A percentile compares a stretch with the other conserved stretches of the same genome.
Evolutionary conservation across 2,797 vertebrate genomes (phyloP).

Genomic region (Limosa lapponica): DNA sequence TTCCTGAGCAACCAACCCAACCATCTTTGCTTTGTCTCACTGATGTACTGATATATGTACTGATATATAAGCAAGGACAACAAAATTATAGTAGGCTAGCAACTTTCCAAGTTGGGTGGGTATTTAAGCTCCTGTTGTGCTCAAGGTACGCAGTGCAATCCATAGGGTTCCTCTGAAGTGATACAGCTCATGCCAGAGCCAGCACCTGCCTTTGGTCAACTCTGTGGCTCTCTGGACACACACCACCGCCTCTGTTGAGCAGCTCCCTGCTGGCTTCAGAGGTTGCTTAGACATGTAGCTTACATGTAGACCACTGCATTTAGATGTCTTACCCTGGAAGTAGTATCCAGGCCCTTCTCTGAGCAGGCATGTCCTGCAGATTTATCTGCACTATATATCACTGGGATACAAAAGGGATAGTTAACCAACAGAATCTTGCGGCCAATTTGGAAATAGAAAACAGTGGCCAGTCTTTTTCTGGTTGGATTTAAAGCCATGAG

Average conservation of each 20-base stretch:
- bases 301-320: fast-evolving
- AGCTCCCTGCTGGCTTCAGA: not conserved
- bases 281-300: fast-evolving
- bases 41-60: not conserved
- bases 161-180: not conserved
- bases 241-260: not conserved
- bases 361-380: not conserved
- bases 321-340: not conserved
- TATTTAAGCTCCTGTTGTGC: not conserved
- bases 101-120: not conserved
- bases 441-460: not conserved
- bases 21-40: not conserved
- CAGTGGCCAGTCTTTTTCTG: not conserved
- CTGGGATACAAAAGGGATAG: not conserved
- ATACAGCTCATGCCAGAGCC: not conserved
- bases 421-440: not conserved
- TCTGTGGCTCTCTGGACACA: not conserved
- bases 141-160: fast-evolving
- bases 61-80: not conserved
- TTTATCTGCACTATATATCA: not conserved
- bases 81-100: not conserved
- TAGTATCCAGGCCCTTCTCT: not conserved
- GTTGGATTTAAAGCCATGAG: not conserved
- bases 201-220: not conserved
- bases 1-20: not conserved